Conservation (phyloP, 2,797 vertebrate genomes). For the Lacerta bilineata region DNA sequence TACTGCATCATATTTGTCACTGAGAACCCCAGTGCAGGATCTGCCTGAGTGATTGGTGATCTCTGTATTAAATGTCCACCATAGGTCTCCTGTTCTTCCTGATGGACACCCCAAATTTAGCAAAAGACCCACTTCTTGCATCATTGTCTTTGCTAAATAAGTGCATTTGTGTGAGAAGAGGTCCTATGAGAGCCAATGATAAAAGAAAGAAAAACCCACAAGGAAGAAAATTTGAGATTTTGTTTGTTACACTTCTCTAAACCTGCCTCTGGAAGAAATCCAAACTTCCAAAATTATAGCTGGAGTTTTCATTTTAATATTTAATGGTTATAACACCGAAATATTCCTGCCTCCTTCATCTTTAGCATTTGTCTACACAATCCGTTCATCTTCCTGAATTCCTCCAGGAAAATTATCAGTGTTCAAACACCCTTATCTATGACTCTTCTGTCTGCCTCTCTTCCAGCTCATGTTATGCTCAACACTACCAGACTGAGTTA, state of each 20-base stretch:
- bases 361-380: background rate
- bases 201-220: background rate
- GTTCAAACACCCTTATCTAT: background rate
- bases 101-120: background rate
- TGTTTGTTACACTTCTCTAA: background rate
- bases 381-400: background rate
- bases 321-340: background rate
- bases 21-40: background rate
- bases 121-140: background rate
- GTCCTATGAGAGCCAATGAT: background rate
- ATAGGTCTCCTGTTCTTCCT: background rate
- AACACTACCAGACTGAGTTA: background rate
- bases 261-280: background rate
- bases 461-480: background rate
- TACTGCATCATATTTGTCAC: background rate
- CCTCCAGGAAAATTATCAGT: background rate
- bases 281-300: background rate
- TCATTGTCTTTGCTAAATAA: background rate
- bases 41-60: background rate
- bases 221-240: background rate
- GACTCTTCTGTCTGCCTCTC: background rate
- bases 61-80: background rate
- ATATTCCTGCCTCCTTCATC: background rate
- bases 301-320: background rate
- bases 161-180: background rate